Percentiles rank a stretch among this genome's conserved stretches.
phyloP scores from a whole-genome alignment of 2,888 invertebrate species.

The Silvanus unidentatus region DNA sequence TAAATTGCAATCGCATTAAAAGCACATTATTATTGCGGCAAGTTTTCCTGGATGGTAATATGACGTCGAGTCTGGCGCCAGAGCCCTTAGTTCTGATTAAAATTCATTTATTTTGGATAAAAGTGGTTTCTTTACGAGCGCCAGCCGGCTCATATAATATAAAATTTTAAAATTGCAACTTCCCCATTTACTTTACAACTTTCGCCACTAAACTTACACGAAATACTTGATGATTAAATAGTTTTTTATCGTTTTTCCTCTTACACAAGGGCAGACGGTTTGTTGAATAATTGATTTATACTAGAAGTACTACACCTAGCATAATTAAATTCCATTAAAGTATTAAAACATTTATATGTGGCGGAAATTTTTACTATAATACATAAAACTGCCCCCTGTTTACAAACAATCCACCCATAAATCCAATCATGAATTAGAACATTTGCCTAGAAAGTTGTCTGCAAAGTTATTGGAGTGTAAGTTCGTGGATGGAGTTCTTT shows the following conservation, averaged over 20 bases:
- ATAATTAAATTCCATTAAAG: no score
- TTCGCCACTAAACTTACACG: background rate
- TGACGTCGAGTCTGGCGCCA: slow-evolving; percentile 24
- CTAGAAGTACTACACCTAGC: no score
- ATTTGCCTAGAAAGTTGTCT: slow-evolving; percentile 34
- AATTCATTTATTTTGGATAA: slow-evolving; percentile 23
- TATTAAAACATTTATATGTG: slow-evolving; percentile 8
- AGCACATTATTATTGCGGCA: slow-evolving; percentile 29
- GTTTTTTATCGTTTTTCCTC: no score
- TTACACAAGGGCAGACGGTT: no score
- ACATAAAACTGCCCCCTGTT: no score
- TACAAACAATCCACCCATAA: slow-evolving; percentile 24
- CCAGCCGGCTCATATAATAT: slow-evolving; percentile 19
- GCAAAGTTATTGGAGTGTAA: slow-evolving; percentile 31
- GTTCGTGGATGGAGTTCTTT: slow-evolving; percentile 37
- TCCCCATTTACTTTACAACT: slow-evolving; percentile 18
- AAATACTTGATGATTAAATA: background rate
- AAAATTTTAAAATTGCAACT: slow-evolving; percentile 19
- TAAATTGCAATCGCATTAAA: slow-evolving; percentile 23
- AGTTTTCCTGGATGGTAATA: slow-evolving; percentile 17
- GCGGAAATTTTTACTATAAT: no score
- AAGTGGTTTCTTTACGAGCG: slow-evolving; percentile 14
- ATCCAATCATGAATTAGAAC: slow-evolving; percentile 30
- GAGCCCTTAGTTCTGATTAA: slow-evolving; percentile 27
- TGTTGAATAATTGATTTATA: no score